Evolutionary conservation across 2,888 invertebrate species (phyloP), one percentile per base, ranked within the genome.

Genomic region (Plebejus argus): DNA sequence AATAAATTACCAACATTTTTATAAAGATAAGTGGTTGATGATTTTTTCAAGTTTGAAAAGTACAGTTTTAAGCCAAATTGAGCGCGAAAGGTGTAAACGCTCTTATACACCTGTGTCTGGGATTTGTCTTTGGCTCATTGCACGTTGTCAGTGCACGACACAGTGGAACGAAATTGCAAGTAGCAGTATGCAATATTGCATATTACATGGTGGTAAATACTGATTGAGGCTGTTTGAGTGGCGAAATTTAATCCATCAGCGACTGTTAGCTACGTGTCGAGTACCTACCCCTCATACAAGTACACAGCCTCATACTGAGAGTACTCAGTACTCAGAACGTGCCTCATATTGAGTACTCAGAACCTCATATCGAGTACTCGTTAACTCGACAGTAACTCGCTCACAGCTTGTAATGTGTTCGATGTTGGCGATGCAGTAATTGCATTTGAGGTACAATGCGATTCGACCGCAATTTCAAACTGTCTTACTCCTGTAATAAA

Each of bases 311-410:
- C 56, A 56, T n/a, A 56, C n/a, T 56, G 56, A 56, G 56, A 45
- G 45, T 56, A 56, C 56, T 56, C 56, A 45, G 45, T 45, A 12
- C 45, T 45, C 45, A 45, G 45, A 45, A 45, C 45, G 45, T 45
- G 18, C n/a, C n/a, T 56, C 56, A 56, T 56, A 56, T 56, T 56
- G 56, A 56, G 58, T 58, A 58, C 58, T 20, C 20, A 10, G 20
- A 15, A 18, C 20, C 20, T 58, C 58, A 58, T n/a, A 58, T 58
- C 20, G 58, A 58, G 58, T 20, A 58, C 23, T 66, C 61, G 61
- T 23, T 66, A 66, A 23, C 61, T 66, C 61, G 61, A 66, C 23
- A 15, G 10, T 66, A 66, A 66, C 61, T 66, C 61, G 61, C 12
- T 66, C 61, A 15, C 10, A 66, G 28, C 23, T 66, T 66, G 61